Evolutionary conservation across 1,140 invertebrate species (phyloP).

Genomic region (Sesamia nonagrioides): DNA sequence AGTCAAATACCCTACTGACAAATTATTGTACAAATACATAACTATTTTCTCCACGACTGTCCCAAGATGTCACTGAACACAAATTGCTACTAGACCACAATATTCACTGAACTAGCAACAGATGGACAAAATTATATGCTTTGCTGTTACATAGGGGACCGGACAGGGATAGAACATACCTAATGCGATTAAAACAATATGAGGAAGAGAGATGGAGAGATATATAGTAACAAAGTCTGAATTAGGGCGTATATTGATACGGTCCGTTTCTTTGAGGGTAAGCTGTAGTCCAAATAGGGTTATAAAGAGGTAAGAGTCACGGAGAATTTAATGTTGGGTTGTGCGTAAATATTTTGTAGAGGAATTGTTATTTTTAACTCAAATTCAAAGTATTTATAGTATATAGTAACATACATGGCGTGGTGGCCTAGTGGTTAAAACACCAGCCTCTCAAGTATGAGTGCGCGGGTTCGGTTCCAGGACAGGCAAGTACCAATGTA

Average conservation of each 20-base stretch:
- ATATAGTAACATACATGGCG: too few relatives aligned
- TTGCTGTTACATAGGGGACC: conserved; percentile 40
- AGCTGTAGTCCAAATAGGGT: neutral
- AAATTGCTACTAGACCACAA: conserved; percentile 63
- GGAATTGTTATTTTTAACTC: too few relatives aligned
- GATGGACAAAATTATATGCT: conserved; percentile 60
- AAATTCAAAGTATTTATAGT: too few relatives aligned
- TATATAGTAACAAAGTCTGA: neutral
- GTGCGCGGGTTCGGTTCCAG: too few relatives aligned
- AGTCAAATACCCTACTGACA: too few relatives aligned
- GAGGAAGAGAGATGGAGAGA: conserved; percentile 12
- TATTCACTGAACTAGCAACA: conserved; percentile 61
- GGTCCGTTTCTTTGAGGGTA: conserved; percentile 13
- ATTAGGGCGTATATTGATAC: conserved; percentile 6
- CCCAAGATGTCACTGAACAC: conserved; percentile 60
- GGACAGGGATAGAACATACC: neutral
- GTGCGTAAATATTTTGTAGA: neutral
- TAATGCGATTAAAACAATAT: neutral
- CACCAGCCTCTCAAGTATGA: too few relatives aligned
- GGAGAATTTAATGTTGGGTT: neutral
- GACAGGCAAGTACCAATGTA: too few relatives aligned
- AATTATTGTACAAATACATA: neutral
- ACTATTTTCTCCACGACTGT: conserved; percentile 39
- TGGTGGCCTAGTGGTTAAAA: too few relatives aligned
- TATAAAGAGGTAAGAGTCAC: neutral